Base-by-base conservation (phyloP, 2,888 invertebrate genomes). In the Dione juno region DNA sequence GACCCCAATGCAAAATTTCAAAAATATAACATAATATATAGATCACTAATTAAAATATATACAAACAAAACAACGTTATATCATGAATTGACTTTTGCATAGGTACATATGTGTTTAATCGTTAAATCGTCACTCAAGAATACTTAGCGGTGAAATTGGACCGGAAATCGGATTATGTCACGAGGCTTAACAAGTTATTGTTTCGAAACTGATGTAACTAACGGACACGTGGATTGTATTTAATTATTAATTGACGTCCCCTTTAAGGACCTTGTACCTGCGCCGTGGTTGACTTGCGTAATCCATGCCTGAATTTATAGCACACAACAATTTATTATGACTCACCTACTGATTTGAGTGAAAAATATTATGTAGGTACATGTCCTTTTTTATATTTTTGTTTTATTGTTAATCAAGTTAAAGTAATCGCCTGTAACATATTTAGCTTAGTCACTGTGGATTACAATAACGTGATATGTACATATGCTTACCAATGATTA, bases 231-330 rank as follows among this genome's bases (percentile, higher is more conserved):
- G 66, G 40, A 67, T 65, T 67, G 69, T 67, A 52, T 71, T 57
- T 52, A 19, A 71, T 65, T 70, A 73, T 70, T 61, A 69, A 45
- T 61, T 6, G n/a, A 69, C 75, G 76, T 67, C 71, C 78, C 75
- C 75, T 78, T 76, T 79, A 78, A 76, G 77, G 80, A 73, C 76
- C 77, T 76, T 76, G 76, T 76, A 73, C 71, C 65, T 75, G 65
- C 63, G 21, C 63, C 75, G 65, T 59, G 16, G 68, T 61, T 72
- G 69, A 67, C 67, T 75, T 72, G 61, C 72, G 75, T 76, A 73
- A 72, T 74, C 64, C 50, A 52, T 65, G 66, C 45, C 63, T 70
- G 70, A 71, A 70, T 73, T 69, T 70, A 74, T 76, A 43, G 64
- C 54, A 61, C 53, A 69, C 40, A 69, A 69, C 72, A 59, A 64